phyloP scores from a whole-genome alignment of 2,888 invertebrate genomes.

The Eilema sororculum region DNA sequence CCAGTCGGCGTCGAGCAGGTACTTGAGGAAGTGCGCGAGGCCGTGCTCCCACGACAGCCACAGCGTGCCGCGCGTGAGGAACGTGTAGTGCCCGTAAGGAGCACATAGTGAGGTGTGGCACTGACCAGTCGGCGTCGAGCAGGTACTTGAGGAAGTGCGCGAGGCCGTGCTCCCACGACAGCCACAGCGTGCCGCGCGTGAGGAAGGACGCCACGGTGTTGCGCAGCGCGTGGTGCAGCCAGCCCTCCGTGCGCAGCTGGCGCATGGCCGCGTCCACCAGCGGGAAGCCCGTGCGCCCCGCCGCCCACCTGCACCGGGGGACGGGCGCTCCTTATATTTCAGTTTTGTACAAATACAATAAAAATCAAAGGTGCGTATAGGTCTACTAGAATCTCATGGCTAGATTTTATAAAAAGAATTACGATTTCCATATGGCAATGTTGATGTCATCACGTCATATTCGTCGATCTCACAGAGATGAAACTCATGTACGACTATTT shows the following conservation, averaged over 20 bases:
- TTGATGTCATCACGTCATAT: too few species aligned
- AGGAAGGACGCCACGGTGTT: constrained; percentile 92
- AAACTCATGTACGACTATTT: too few species aligned
- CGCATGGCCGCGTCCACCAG: constrained; percentile 92
- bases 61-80: constrained; percentile 91
- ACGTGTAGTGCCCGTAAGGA: too few species aligned
- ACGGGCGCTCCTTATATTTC: too few species aligned
- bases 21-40: constrained; percentile 88
- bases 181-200: constrained; percentile 92
- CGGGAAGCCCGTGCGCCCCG: constrained; percentile 90
- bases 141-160: constrained; percentile 89
- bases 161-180: constrained; percentile 91
- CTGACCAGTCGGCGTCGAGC: constrained; percentile 91
- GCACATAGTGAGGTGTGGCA: background rate
- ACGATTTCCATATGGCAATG: too few species aligned
- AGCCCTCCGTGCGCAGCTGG: constrained; percentile 90
- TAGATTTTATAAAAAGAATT: too few species aligned
- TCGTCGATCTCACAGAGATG: too few species aligned
- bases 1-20: constrained; percentile 92
- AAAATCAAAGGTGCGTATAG: too few species aligned
- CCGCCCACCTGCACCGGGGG: constrained; percentile 86
- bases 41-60: constrained; percentile 93
- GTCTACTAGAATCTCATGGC: too few species aligned
- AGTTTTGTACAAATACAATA: too few species aligned
- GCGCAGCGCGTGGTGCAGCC: constrained; percentile 90